Evolutionary conservation across 1,140 invertebrate genomes (phyloP).

Genomic region (Hermatobates lingyangjiaoensis): DNA sequence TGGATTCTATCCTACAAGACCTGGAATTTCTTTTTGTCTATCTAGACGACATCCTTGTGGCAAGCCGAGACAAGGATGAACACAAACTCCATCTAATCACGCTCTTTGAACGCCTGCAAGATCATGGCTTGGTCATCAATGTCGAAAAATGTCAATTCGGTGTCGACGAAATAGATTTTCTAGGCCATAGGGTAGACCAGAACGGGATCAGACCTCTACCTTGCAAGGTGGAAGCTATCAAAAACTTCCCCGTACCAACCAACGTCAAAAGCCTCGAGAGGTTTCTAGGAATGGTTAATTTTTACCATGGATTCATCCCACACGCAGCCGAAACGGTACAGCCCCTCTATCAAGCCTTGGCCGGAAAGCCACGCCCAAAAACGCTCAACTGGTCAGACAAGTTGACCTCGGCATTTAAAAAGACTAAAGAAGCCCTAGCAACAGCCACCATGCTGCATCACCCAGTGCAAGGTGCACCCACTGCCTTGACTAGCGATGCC

Average conservation of each 20-base stretch:
- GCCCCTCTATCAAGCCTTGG: conserved; percentile 9
- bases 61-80: conserved; percentile 17
- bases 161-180: conserved; percentile 13
- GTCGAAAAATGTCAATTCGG: conserved; percentile 16
- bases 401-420: conserved; percentile 11
- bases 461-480: background rate
- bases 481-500: background rate
- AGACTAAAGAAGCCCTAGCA: conserved; percentile 7
- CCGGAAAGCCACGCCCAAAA: conserved; percentile 7
- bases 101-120: conserved; percentile 3
- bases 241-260: conserved; percentile 16
- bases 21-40: conserved; percentile 24
- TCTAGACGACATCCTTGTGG: conserved; percentile 34
- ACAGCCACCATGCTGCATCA: background rate
- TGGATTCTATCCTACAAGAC: conserved; percentile 13
- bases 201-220: conserved; percentile 16
- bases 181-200: conserved; percentile 19
- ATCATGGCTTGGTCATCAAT: conserved; percentile 7
- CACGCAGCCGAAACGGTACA: conserved; percentile 9
- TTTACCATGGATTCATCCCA: conserved; percentile 18
- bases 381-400: conserved; percentile 10
- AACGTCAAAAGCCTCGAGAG: conserved; percentile 14
- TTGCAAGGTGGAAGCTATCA: conserved; percentile 16
- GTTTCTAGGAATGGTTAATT: conserved; percentile 22
- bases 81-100: conserved; percentile 12